Evolutionary conservation across 2,113 vertebrate species (phyloP), one percentile per base, ranked within the genome.

Genomic region (Polyodon spathula): DNA sequence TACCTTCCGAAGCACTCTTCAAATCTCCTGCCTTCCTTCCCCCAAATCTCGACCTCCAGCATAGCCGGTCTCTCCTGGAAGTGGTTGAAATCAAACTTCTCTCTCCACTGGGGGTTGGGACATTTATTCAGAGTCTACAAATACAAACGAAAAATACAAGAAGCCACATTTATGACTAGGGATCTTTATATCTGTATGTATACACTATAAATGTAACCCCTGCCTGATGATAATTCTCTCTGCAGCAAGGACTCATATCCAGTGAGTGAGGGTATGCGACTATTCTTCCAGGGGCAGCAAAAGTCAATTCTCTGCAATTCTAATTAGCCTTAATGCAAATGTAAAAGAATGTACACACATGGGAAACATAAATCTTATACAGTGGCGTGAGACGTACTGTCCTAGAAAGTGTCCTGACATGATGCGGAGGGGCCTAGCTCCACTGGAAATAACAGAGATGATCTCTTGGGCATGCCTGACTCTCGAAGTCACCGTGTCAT

Each of bases 31-130:
- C 89, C 86, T 78, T 88, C 91, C 76, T 95, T 95, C 75, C 84
- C 88, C 84, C 78, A 91, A 66, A 96, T 85, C 76, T 95, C 93
- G 71, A 95, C 88, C 80, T 97, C 87, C 82, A 99, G 87, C 64
- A 89, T 81, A 72, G 93, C 93, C 83, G 89, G 90, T 78, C 86
- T 92, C 81, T 97, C 94, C 78, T 89, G 89, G 84, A 92, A 97
- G 79, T 93, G 92, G 88, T 94, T 95, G 87, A 99, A 96, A 80
- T 99, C 93, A 88, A 99, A 97, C 81, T 82, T 85, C 80, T 99
- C 95, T 81, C 88, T 93, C 97, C 97, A 99, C 78, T 96, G 94
- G 69, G 93, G 95, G 79, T 92, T 96, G 84, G 88, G 78, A 84
- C 90, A 94, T 84, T 93, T 89, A 86, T 91, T 94, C 71, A 95